These are phyloP conservation scores for Drosophila pallidifrons DNA, from an alignment of 1,140 invertebrate species.

Conservation along the genomic window DNA sequence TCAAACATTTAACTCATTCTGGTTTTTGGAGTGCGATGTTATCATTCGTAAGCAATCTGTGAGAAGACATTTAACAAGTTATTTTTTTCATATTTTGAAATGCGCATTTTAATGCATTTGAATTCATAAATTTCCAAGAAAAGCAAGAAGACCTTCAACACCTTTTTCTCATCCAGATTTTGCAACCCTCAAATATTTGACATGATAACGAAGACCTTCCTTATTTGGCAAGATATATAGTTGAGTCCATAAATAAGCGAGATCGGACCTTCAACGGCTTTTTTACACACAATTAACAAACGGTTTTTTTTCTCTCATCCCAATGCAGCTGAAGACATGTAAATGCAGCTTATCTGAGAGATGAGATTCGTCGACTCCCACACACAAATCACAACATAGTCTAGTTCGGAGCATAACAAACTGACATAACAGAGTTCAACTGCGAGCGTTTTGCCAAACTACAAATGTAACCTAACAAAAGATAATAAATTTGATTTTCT, in stretches of 20 bases:
- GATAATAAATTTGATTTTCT: conserved; percentile 67
- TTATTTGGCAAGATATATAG: not conserved
- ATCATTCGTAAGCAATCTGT: not conserved
- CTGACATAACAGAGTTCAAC: conserved; percentile 80
- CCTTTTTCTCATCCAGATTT: not conserved
- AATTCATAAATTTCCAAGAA: not conserved
- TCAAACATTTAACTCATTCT: not conserved
- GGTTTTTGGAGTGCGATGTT: not conserved
- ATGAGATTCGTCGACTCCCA: conserved; percentile 45
- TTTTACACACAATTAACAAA: not conserved
- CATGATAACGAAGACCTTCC: not conserved
- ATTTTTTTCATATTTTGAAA: not conserved
- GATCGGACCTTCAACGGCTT: conserved; percentile 3
- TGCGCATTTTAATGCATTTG: not conserved
- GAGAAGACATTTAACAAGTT: not conserved
- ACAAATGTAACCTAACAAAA: conserved; percentile 50
- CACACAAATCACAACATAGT: conserved; percentile 60
- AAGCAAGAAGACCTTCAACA: not conserved
- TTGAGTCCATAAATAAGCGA: not conserved
- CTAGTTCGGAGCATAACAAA: conserved; percentile 28
- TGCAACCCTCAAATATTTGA: conserved; percentile 8
- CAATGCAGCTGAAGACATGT: conserved; percentile 7
- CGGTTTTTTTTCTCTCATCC: conserved; percentile 6
- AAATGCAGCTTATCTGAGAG: conserved; percentile 10
- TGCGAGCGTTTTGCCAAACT: conserved; percentile 67